Base-by-base conservation (phyloP, 2,888 invertebrate species). In the Coremacera marginata region DNA sequence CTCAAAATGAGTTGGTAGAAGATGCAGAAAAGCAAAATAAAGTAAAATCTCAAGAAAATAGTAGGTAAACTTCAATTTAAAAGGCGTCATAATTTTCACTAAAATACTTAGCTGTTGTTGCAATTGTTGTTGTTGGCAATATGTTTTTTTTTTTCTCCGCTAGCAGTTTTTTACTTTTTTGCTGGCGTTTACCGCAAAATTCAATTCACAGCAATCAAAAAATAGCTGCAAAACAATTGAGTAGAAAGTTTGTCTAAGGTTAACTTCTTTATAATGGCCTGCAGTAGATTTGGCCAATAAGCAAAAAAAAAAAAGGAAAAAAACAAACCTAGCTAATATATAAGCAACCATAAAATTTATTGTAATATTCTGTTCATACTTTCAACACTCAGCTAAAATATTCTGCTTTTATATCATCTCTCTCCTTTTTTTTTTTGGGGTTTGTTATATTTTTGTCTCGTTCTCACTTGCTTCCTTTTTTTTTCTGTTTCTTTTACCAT, bases 11-110 rank as follows among this genome's bases (percentile, higher is more conserved):
- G 25, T 25, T 52, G 9, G 27, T n/a, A 68, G 67, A 31, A 22
- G 65, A 65, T 44, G 60, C 19, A 7, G 60, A 27, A 44, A 49
- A 16, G 52, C 31, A 63, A 3, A 68, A 57, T 25, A 34, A 16
- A 49, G 52, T 37, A 65, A 14, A 16, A 16, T 8, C 55, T 37
- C 14, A 37, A 27, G 27, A 76, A 74, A 70, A 72, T 37, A 22
- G 76, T 76, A 70, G 19, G 76, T 76, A 70, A 76, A 78, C 71
- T 80, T 76, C 76, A 79, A 78, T 71, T 79, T 80, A 80, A 77
- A 82, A 81, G 78, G 81, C 81, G 81, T 82, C 81, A 82, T 79
- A 83, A 82, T 82, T 81, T 81, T 78, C 78, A 81, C 60, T 75
- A 37, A 70, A 78, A 79, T 78, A 72, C 79, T 78, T 34, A 72